Evolutionary conservation across 2,797 vertebrate species (phyloP).

Genomic region (Epinephelus awoara): DNA sequence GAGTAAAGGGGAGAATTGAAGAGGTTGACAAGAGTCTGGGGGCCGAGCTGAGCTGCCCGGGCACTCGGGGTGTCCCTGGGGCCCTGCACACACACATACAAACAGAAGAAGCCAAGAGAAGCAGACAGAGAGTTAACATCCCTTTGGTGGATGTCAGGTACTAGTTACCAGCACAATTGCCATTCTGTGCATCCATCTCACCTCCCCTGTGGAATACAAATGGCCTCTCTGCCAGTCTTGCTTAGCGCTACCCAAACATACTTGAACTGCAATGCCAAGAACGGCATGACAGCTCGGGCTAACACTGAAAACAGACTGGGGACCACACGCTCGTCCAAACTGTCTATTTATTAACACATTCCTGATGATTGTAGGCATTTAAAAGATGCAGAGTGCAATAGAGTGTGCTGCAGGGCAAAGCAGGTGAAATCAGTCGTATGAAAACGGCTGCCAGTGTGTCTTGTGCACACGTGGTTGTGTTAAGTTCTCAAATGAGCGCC

Average conservation of each 20-base stretch:
- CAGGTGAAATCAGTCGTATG: background rate
- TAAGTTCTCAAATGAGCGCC: slow-evolving; percentile 34
- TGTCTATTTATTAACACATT: slow-evolving; percentile 26
- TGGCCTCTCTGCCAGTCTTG: slow-evolving; percentile 56
- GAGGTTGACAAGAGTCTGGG: slow-evolving; percentile 92
- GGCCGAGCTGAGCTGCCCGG: slow-evolving; percentile 83
- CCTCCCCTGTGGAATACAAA: slow-evolving; percentile 68
- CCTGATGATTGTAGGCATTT: slow-evolving; percentile 15
- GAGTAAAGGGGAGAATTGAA: slow-evolving; percentile 95
- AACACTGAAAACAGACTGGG: slow-evolving; percentile 52
- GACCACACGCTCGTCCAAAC: slow-evolving; percentile 50
- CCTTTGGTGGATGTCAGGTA: slow-evolving; percentile 57
- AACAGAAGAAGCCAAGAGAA: slow-evolving; percentile 25
- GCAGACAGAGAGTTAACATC: slow-evolving; percentile 41
- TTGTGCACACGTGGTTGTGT: background rate
- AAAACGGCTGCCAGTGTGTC: slow-evolving; percentile 18
- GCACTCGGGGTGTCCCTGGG: slow-evolving; percentile 83
- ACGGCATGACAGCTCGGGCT: slow-evolving; percentile 42
- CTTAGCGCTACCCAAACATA: slow-evolving; percentile 61
- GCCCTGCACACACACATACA: slow-evolving; percentile 67
- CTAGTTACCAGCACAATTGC: slow-evolving; percentile 57
- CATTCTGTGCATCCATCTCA: slow-evolving; percentile 60
- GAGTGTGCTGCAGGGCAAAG: background rate
- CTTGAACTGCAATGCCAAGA: slow-evolving; percentile 61
- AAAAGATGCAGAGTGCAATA: background rate